Conservation (phyloP, 2,113 vertebrate genomes). For the Hippocampus guttulatus region DNA sequence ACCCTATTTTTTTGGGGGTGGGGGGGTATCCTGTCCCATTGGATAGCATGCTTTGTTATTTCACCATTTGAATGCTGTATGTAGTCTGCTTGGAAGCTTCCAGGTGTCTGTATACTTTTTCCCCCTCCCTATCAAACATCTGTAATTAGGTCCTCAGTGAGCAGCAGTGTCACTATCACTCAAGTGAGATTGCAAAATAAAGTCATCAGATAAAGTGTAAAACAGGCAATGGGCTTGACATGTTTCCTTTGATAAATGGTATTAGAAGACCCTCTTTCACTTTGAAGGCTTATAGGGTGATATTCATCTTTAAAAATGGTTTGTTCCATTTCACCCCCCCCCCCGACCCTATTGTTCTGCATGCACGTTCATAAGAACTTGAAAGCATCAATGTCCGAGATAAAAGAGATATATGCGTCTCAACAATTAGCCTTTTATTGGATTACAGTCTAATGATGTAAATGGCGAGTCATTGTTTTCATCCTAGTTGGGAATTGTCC, state of each 20-base stretch:
- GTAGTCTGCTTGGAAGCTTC: neutral
- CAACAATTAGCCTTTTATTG: neutral
- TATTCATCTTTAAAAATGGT: slow-evolving; percentile 37
- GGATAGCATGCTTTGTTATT: neutral
- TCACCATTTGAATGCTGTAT: neutral
- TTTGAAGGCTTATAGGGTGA: slow-evolving; percentile 63
- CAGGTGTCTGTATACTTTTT: neutral
- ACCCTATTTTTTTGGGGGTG: too few species aligned
- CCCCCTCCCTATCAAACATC: neutral
- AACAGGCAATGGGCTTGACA: slow-evolving; percentile 29
- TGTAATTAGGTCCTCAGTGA: slow-evolving; percentile 15
- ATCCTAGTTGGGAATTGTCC: too few species aligned
- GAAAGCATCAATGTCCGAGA: neutral
- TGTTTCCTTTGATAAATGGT: slow-evolving; percentile 61
- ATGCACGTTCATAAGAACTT: neutral
- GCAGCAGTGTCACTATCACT: slow-evolving; percentile 38
- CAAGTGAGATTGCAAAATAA: slow-evolving; percentile 22
- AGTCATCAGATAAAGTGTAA: slow-evolving; percentile 55
- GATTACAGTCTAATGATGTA: neutral
- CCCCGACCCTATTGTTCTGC: neutral
- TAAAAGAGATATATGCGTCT: neutral
- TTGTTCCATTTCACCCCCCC: neutral
- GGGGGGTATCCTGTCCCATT: neutral
- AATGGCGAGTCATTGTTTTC: neutral
- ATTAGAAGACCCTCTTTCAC: slow-evolving; percentile 47